Evolutionary conservation across 2,113 vertebrate species (phyloP), one percentile per base, ranked within the genome.

Genomic region (Thunnus maccoyii): DNA sequence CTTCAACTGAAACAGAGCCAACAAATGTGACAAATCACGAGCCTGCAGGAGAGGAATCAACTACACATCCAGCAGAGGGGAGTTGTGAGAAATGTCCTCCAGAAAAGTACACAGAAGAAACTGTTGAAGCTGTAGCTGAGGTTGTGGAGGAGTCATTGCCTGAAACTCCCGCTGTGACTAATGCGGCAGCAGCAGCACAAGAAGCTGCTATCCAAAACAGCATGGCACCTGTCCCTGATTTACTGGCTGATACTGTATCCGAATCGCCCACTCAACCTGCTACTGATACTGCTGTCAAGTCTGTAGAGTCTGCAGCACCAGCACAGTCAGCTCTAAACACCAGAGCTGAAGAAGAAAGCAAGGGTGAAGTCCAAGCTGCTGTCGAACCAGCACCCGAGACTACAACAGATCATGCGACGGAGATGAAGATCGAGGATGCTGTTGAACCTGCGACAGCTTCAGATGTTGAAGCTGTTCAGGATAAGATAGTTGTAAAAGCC

Each of bases 401-500:
- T 15, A 0, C 68, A 41, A 18, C 57, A 20, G 58, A 51, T 12
- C 13, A 0, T 8, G 4, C 7, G 14, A 11, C 4, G 16, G 82
- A 82, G 48, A 25, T 70, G 46, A 76, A 27, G 5, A 69, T 27
- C 3, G 14, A 74, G 27, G 72, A 85, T 17, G 50, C 65, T 22
- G 2, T 66, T 66, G 50, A 83, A 20, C 10, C 62, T 44, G 63
- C 10, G 17, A 25, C 36, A 12, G 48, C 48, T 41, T 52, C 25
- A 68, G 70, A 77, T 46, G 9, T 25, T 44, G 71, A 25, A 75
- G 27, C 36, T 44, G 65, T 8, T 72, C 44, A 22, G 56, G 67
- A 72, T 27, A 14, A 22, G 18, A 27, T 16, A 9, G 36, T n/a
- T 48, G 20, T 48, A 13, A 15, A 11, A 58, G 20, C 15, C 52